Conservation (phyloP, 2,797 vertebrate species). For the Taenioides sp. region DNA sequence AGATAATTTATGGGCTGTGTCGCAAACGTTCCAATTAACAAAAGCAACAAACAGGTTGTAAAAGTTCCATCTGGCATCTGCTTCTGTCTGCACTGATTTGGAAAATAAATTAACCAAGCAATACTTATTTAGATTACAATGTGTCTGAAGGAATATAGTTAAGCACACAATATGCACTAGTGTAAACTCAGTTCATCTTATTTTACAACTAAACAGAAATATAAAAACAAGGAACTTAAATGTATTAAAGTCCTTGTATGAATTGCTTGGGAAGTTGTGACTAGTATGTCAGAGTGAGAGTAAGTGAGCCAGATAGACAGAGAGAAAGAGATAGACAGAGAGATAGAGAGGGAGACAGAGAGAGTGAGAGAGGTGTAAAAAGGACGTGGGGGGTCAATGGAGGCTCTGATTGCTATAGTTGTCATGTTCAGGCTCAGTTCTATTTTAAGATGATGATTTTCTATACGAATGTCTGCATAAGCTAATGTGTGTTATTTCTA, state of each 20-base stretch:
- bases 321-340: neutral
- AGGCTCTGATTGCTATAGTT: conserved; percentile 53
- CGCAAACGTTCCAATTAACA: conserved; percentile 32
- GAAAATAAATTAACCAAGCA: neutral
- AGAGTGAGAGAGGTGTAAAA: conserved; percentile 21
- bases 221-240: neutral
- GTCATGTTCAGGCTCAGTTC: conserved; percentile 19
- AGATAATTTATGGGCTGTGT: conserved; percentile 23
- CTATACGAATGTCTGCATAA: conserved; percentile 25
- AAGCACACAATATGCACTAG: too few species aligned
- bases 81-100: conserved; percentile 12
- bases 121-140: neutral
- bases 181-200: too few species aligned
- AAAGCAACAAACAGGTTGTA: conserved; percentile 26
- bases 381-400: conserved; percentile 22
- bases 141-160: too few species aligned
- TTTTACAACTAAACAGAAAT: neutral
- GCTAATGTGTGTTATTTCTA: neutral
- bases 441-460: conserved; percentile 43
- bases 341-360: neutral
- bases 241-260: conserved; percentile 8
- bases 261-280: conserved; percentile 17
- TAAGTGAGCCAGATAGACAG: neutral
- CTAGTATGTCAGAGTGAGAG: conserved; percentile 36
- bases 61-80: conserved; percentile 42